Base-by-base conservation (phyloP, 2,797 vertebrate genomes). In the Rhadinocentrus ornatus region DNA sequence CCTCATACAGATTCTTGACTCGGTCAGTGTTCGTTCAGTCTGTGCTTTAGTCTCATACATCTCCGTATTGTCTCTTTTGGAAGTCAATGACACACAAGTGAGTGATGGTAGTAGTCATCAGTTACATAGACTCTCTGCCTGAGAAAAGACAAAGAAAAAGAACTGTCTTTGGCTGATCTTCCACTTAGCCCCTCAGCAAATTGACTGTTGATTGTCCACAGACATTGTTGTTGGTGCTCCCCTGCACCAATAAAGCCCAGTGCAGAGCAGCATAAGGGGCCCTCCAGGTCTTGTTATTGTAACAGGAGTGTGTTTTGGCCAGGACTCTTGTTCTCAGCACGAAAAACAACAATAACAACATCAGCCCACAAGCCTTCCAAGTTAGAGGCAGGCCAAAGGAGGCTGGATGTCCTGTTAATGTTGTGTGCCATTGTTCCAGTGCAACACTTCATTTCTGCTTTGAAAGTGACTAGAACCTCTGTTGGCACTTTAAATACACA, bases 311-410 rank as follows among this genome's bases (percentile, higher is more conserved):
- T 77, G n/a, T 84, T 89, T 90, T 92, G 91, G 90, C 92, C 35
- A 69, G 69, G 59, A 69, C 73, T 87, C 78, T 77, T 85, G 75
- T 48, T 88, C 89, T 88, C 85, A 81, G 85, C 90, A 91, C 65
- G 85, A 91, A 93, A 92, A 89, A 88, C 93, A 93, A 91, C 86
- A 92, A 90, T 80, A 91, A 92, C 83, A 92, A 89, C 93, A 92
- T 90, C 85, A 92, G 88, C 78, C 64, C 69, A 81, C 83, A 86
- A 73, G 78, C 74, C 69, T 76, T 73, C 64, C 46, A 1, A 86
- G 78, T 86, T 85, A 82, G 82, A 83, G 71, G 77, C 80, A 76
- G 80, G 62, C 64, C 4, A 41, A 26, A 52, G 31, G 44, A 44
- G 75, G 35, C 20, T 62, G 66, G 67, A 80, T 82, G 73, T 81